A percentile compares a stretch with the other conserved stretches of the same genome.
Conservation (phyloP, 2,888 invertebrate genomes). For the Zygaena filipendulae region DNA sequence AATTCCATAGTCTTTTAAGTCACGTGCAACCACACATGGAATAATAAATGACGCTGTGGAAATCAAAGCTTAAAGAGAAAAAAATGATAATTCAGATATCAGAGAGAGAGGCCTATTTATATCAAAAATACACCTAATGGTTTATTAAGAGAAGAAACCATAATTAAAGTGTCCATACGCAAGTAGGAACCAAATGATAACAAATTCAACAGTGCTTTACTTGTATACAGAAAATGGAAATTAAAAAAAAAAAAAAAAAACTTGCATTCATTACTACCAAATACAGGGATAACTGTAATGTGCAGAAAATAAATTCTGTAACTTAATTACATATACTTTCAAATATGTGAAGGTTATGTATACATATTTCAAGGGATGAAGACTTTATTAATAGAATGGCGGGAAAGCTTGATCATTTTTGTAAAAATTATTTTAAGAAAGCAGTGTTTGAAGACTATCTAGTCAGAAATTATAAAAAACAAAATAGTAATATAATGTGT, state of each 20-base stretch:
- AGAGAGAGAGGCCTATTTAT: slow-evolving; percentile 10
- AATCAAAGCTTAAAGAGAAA: slow-evolving; percentile 1
- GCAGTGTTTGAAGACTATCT: too few species aligned
- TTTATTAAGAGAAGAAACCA: slow-evolving; percentile 3
- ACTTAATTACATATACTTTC: slow-evolving; percentile 17
- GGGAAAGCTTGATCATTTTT: slow-evolving; percentile 5
- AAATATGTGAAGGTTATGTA: too few species aligned
- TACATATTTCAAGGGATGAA: slow-evolving; percentile 11
- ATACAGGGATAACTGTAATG: slow-evolving; percentile 14
- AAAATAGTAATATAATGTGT: too few species aligned
- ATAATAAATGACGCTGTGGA: slow-evolving; percentile 3
- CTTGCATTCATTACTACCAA: slow-evolving; percentile 6
- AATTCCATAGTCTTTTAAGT: too few species aligned
- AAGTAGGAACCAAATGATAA: slow-evolving; percentile 8
- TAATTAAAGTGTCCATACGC: slow-evolving; percentile 4
- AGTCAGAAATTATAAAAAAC: too few species aligned
- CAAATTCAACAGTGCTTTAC: slow-evolving; percentile 11
- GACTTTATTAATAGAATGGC: not conserved
- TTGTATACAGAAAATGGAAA: slow-evolving; percentile 2
- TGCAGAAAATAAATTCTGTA: slow-evolving; percentile 13
- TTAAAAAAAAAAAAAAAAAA: slow-evolving; percentile 3
- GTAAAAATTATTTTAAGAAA: slow-evolving; percentile 8
- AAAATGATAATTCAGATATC: not conserved
- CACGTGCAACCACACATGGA: slow-evolving; percentile 3
- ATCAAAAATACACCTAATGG: slow-evolving; percentile 4